phyloP scores from a whole-genome alignment of 2,888 invertebrate species.

The Thymelicus lineola region DNA sequence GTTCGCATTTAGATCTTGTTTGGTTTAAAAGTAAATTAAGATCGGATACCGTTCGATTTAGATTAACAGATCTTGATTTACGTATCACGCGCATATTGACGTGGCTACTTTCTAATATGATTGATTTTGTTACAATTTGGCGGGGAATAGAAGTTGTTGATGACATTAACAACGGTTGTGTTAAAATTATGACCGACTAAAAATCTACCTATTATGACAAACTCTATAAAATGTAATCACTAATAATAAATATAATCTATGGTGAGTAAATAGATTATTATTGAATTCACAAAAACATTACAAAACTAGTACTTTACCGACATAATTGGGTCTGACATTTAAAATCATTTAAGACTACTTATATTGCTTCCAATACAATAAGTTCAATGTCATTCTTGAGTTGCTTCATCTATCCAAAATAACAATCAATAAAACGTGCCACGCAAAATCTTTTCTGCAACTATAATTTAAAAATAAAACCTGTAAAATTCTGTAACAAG shows the following conservation, averaged over 20 bases:
- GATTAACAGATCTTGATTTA: slow-evolving; percentile 25
- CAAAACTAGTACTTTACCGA: no score
- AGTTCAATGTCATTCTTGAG: neutral
- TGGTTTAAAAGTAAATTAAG: slow-evolving; percentile 27
- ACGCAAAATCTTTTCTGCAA: neutral
- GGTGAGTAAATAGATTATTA: no score
- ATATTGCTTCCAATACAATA: neutral
- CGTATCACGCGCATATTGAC: slow-evolving; percentile 12
- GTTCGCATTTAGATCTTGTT: slow-evolving; percentile 18
- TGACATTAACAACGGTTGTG: no score
- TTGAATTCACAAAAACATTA: no score
- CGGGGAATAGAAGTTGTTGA: no score
- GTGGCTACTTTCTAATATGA: slow-evolving; percentile 25
- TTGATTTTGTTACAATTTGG: slow-evolving; percentile 8
- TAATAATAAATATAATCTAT: no score
- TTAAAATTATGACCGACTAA: no score
- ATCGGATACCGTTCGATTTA: slow-evolving; percentile 22
- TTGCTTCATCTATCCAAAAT: neutral
- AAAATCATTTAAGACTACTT: no score
- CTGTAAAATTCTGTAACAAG: neutral
- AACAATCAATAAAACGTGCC: neutral
- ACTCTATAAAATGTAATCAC: no score
- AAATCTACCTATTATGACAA: no score
- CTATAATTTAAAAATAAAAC: neutral
- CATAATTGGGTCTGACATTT: no score